Percentiles rank a stretch among this genome's conserved stretches.
phyloP scores from a whole-genome alignment of 2,888 invertebrate genomes.

The Melinaea marsaeus region DNA sequence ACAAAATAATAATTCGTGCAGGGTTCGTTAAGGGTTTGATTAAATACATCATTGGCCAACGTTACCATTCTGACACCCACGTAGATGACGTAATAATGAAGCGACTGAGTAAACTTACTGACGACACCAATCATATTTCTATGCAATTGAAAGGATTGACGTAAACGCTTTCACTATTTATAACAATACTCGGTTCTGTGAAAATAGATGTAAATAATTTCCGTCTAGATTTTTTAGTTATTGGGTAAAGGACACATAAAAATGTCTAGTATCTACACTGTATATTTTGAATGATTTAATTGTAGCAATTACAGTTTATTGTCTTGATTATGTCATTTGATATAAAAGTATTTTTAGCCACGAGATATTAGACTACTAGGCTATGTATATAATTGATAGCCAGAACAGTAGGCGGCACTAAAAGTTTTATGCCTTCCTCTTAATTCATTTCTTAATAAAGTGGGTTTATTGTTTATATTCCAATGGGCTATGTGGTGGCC shows the following conservation, averaged over 20 bases:
- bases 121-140: slow-evolving; percentile 25
- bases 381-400: background rate
- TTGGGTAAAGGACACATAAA: too few species aligned
- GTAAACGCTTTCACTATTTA: background rate
- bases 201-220: background rate
- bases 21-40: too few species aligned
- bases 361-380: too few species aligned
- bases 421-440: slow-evolving; percentile 1
- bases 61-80: slow-evolving; percentile 29
- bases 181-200: background rate
- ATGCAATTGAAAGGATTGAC: background rate
- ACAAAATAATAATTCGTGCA: too few species aligned
- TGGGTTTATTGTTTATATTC: slow-evolving; percentile 22
- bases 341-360: too few species aligned
- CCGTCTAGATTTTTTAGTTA: too few species aligned
- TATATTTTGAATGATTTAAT: too few species aligned
- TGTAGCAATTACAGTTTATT: too few species aligned
- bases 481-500: slow-evolving; percentile 2
- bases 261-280: too few species aligned
- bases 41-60: too few species aligned
- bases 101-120: slow-evolving; percentile 25
- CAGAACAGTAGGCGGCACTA: background rate
- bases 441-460: slow-evolving; percentile 14
- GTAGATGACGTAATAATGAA: slow-evolving; percentile 36
- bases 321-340: too few species aligned